Conservation (phyloP, 2,797 vertebrate species). For the Acridotheres tristis region DNA sequence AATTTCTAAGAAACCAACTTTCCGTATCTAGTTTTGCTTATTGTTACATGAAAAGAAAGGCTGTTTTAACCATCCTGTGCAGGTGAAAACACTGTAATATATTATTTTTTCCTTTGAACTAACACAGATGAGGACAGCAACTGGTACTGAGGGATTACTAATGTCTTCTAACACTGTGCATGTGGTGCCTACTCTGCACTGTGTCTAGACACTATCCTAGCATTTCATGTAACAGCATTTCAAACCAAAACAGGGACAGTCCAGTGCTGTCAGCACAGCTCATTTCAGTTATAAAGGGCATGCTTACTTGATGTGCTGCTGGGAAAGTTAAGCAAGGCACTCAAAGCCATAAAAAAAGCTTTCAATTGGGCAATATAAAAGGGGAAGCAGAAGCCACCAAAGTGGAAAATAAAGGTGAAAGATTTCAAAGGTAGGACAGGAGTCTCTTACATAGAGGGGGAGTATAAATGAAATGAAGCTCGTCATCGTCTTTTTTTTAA, state of each 20-base stretch:
- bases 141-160: not conserved
- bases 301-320: not conserved
- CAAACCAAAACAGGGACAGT: constrained; percentile 18
- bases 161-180: not conserved
- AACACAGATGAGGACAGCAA: not conserved
- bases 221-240: constrained; percentile 11
- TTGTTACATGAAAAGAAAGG: not conserved
- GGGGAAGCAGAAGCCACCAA: not conserved
- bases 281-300: constrained; percentile 24
- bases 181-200: not conserved
- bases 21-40: not conserved
- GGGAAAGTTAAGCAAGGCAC: constrained; percentile 4
- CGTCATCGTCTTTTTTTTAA: not conserved
- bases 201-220: not conserved
- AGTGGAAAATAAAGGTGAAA: constrained; percentile 14
- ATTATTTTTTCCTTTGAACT: not conserved
- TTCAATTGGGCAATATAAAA: not conserved
- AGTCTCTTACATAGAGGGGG: not conserved
- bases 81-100: not conserved
- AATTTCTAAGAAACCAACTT: not conserved
- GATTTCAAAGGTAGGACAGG: not conserved
- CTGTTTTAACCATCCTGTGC: not conserved
- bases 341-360: not conserved
- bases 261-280: constrained; percentile 20
- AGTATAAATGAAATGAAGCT: not conserved